Base-by-base conservation (phyloP, 2,888 invertebrate genomes). In the Trissonchulus latispiculum region DNA sequence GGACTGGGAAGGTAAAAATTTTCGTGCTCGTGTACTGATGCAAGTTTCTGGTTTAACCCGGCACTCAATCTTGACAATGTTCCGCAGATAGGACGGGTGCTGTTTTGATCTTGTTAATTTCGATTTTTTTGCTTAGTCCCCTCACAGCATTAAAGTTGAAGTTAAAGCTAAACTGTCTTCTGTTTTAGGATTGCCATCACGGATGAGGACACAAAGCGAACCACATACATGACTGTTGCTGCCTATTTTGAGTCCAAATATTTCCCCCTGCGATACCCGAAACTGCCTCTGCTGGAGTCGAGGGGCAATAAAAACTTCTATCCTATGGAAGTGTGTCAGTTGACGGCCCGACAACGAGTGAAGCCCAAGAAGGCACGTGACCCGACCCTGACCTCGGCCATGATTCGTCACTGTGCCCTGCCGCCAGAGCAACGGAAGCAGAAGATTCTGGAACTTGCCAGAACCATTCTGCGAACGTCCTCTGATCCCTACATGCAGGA, bases 301-400 rank as follows among this genome's bases (percentile, higher is more conserved):
- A 48, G 23, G 23, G 48, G 48, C 48, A 48, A 48, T 48, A 8
- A 48, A 15, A 23, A 23, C 23, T 23, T 48, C 8, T 48, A 15
- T 48, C 48, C 48, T 8, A 48, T 48, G 48, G 48, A 48, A 48
- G 8, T 48, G 48, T 8, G 8, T 23, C 48, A 23, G 48, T 8
- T 48, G 8, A 48, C 48, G 23, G 69, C n/a, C 28, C 31, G 36
- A 35, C 69, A 68, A 36, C 69, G 69, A 35, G 69, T 68, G n/a
- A 36, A 33, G 36, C 69, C 36, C 35, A 32, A 23, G 36, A 68
- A 68, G 36, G 36, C 36, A n/a, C 31, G 36, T 15, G 69, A 68
- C 36, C 2, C 69, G 23, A 33, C 31, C 15, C 36, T 68, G 69
- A 68, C 69, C n/a, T 68, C 69, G 36, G 69, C 33, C 33, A 68